These are phyloP conservation scores for Heliothis virescens DNA, from an alignment of 1,140 invertebrate species.

Conservation along the genomic window DNA sequence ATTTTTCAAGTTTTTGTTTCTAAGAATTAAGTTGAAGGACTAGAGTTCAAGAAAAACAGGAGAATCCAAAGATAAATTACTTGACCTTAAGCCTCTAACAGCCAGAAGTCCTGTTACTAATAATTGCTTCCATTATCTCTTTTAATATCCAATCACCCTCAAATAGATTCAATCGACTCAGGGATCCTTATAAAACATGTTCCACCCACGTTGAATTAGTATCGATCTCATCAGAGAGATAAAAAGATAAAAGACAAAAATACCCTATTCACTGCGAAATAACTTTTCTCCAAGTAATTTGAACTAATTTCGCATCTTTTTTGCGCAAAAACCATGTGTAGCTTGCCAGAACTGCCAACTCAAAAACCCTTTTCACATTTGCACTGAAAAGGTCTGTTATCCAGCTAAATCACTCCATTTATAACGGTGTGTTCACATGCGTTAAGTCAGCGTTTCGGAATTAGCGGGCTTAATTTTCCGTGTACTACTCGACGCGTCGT, in stretches of 20 bases:
- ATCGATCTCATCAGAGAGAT: background rate
- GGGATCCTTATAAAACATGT: background rate
- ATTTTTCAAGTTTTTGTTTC: too few relatives aligned
- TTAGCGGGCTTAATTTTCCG: conserved; percentile 31
- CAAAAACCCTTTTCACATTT: conserved; percentile 39
- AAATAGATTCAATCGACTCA: conserved; percentile 1
- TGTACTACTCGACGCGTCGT: conserved; percentile 3
- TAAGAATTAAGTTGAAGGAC: too few relatives aligned
- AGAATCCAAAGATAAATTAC: background rate
- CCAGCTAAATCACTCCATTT: conserved; percentile 41
- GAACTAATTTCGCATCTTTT: conserved; percentile 34
- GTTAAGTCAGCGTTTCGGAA: conserved; percentile 32
- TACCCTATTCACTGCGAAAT: background rate
- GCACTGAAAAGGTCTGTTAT: conserved; percentile 38
- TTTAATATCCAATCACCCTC: conserved; percentile 3
- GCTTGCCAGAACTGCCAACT: conserved; percentile 20
- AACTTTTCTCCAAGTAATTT: conserved; percentile 25
- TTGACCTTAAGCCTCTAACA: background rate
- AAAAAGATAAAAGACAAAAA: background rate
- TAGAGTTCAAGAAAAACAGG: background rate
- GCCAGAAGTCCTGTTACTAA: background rate
- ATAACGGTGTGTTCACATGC: conserved; percentile 32
- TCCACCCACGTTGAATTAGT: background rate
- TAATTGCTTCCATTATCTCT: background rate
- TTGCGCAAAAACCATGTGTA: conserved; percentile 26